Conservation (phyloP, 2,888 invertebrate genomes). For the Euplagia quadripunctaria region DNA sequence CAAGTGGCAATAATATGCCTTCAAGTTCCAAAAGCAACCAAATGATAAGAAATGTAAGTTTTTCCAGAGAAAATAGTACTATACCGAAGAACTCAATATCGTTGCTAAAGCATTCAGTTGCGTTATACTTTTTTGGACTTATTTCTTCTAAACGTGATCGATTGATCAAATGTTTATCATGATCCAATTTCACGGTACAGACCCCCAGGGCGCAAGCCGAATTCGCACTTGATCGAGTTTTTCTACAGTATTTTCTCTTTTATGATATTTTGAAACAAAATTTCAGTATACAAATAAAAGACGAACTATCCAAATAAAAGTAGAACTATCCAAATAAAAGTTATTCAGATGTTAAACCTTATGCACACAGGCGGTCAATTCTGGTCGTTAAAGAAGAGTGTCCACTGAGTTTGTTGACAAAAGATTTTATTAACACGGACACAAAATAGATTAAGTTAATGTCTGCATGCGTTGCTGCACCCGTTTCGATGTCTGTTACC, state of each 20-base stretch:
- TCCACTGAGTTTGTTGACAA: not conserved
- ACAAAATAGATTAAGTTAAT: not conserved
- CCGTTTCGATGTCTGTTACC: not conserved
- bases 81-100: not conserved
- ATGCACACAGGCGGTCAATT: not conserved
- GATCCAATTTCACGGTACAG: constrained; percentile 20
- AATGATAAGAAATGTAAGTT: not conserved
- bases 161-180: constrained; percentile 14
- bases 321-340: not conserved
- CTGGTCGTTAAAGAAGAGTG: not conserved
- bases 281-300: not conserved
- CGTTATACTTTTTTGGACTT: constrained; percentile 20
- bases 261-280: constrained; percentile 2
- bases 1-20: not conserved
- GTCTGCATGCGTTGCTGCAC: not conserved
- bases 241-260: constrained; percentile 3
- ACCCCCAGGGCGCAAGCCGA: constrained; percentile 20
- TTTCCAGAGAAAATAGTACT: not conserved
- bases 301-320: not conserved
- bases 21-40: not conserved
- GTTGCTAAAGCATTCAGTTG: not conserved
- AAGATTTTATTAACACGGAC: not conserved
- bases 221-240: constrained; percentile 13
- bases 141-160: constrained; percentile 26
- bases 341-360: not conserved